phyloP scores from a whole-genome alignment of 2,888 invertebrate genomes.

The Tenthredo distinguenda region DNA sequence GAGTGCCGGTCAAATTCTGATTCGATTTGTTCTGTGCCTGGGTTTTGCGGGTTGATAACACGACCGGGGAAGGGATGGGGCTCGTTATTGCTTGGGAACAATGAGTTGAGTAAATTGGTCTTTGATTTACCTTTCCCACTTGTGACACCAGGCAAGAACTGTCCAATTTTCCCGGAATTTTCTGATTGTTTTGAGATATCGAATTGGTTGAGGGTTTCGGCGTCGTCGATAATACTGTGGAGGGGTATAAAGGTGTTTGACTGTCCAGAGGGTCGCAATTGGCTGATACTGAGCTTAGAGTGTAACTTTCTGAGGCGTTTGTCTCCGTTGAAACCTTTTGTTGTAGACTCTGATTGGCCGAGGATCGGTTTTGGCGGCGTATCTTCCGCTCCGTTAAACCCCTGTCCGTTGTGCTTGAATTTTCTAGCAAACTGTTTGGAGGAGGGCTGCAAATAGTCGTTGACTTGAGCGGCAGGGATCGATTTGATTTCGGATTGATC shows the following conservation, averaged over 20 bases:
- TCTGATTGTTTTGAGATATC: background rate
- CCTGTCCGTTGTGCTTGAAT: slow-evolving; percentile 29
- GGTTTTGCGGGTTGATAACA: slow-evolving; percentile 60
- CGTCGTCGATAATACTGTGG: slow-evolving; percentile 43
- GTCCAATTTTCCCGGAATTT: slow-evolving; percentile 18
- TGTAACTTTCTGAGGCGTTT: slow-evolving; percentile 45
- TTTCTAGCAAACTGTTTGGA: background rate
- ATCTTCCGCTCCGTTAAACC: background rate
- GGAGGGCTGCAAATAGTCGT: background rate
- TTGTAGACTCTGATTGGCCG: background rate
- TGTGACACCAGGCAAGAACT: background rate
- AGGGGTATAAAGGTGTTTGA: slow-evolving; percentile 53
- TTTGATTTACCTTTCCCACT: slow-evolving; percentile 39
- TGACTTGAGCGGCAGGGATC: slow-evolving; percentile 55
- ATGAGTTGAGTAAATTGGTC: slow-evolving; percentile 67
- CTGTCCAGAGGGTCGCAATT: slow-evolving; percentile 58
- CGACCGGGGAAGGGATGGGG: slow-evolving; percentile 71
- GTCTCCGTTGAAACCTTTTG: slow-evolving; percentile 1
- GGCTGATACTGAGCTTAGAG: slow-evolving; percentile 58
- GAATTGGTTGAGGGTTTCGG: background rate
- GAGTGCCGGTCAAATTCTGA: slow-evolving; percentile 61
- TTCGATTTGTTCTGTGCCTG: slow-evolving; percentile 56
- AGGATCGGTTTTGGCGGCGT: background rate
- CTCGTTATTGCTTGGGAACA: slow-evolving; percentile 73
- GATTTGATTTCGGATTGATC: slow-evolving; percentile 60